Base-by-base conservation (phyloP, 2,113 vertebrate species). In the Rhagologus leucostigma region DNA sequence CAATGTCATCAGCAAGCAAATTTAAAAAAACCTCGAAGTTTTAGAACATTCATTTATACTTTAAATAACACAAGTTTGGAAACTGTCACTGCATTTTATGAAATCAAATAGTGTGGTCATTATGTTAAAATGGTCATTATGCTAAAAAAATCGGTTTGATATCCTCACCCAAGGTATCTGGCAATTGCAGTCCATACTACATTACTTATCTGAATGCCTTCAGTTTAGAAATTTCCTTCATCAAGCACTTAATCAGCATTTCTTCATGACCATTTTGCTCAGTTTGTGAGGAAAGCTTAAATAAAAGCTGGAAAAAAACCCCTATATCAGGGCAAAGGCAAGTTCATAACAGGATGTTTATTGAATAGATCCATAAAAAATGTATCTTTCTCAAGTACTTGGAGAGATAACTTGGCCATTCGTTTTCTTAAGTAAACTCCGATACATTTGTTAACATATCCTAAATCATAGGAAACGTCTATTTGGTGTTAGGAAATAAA, bases 301-400 rank as follows among this genome's bases (percentile, higher is more conserved):
- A 77, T 4, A 53, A 78, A 74, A 63, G 0, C 11, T 49, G 15
- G 9, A 14, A 11, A 39, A 69, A 11, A 0, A 0, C 0, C 0
- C 7, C 3, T n/a, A 24, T 55, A 41, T 69, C 19, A 20, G 23
- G 37, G 22, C 8, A 70, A 77, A 23, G 15, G 2, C 15, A 52
- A 68, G 29, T 16, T 55, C 10, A 22, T 39, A 85, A 69, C 15
- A 71, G 10, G 1, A 39, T 8, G 50, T 13, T 67, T 39, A 64
- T 46, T 64, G 39, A 93, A 53, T 7, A 78, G 16, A 53, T 39
- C 6, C 16, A 23, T 37, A 7, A 42, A 75, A 67, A 39, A 42
- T 21, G 5, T 18, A 13, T 27, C 10, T 68, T 69, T 64, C 68
- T 65, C 32, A 55, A 49, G 27, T 75, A 44, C 55, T 69, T 79